Conservation (phyloP, 64 coral and sea anemone species). For the Montipora cactus region DNA sequence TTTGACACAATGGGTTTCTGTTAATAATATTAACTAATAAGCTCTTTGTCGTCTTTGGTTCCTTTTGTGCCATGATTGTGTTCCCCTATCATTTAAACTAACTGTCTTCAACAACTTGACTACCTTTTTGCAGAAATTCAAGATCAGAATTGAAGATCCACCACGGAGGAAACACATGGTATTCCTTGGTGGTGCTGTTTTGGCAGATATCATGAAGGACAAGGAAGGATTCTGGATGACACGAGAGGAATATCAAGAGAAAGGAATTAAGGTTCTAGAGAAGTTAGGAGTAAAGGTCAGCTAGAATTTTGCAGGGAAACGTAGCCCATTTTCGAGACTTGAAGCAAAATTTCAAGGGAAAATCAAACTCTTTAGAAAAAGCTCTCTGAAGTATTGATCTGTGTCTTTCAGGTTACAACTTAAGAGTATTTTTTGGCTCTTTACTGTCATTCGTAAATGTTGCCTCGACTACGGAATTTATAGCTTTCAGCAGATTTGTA, state of each 20-base stretch:
- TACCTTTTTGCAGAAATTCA: conserved; percentile 90
- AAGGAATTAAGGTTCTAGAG: conserved; percentile 92
- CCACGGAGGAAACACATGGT: conserved; percentile 99
- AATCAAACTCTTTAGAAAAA: conserved; percentile 10
- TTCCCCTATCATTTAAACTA: background rate
- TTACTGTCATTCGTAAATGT: background rate
- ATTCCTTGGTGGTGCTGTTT: conserved; percentile 92
- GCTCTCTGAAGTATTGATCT: background rate
- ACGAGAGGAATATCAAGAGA: conserved; percentile 92
- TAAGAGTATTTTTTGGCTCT: background rate
- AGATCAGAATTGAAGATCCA: conserved; percentile 99
- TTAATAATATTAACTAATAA: too few species aligned
- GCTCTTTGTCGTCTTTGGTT: too few species aligned
- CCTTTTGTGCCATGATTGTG: too few species aligned
- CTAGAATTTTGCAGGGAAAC: conserved; percentile 28
- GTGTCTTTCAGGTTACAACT: background rate
- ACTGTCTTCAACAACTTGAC: background rate
- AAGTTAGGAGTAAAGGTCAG: conserved; percentile 91
- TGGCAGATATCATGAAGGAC: conserved; percentile 99
- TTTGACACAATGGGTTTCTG: too few species aligned
- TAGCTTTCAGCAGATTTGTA: too few species aligned
- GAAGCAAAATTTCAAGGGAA: background rate
- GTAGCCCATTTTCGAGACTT: background rate
- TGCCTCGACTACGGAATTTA: too few species aligned
- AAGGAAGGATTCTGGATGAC: conserved; percentile 99